A percentile compares a stretch with the other conserved stretches of the same genome.
phyloP scores from a whole-genome alignment of 2,888 invertebrate genomes.

The Nomada fabriciana region DNA sequence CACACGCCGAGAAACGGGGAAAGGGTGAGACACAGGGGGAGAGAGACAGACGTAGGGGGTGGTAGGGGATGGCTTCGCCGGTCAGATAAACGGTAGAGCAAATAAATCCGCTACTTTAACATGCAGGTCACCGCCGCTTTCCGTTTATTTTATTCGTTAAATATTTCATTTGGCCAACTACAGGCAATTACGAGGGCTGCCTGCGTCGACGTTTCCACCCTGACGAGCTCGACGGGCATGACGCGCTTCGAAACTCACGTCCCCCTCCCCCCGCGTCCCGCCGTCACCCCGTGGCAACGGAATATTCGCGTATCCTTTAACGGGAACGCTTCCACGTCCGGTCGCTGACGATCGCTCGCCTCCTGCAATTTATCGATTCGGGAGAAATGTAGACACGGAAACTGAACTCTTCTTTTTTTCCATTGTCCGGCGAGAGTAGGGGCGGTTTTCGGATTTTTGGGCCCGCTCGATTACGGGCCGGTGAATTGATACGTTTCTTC shows the following conservation, averaged over 20 bases:
- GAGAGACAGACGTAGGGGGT: background rate
- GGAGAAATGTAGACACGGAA: background rate
- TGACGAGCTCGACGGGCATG: conserved; percentile 54
- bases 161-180: conserved; percentile 83
- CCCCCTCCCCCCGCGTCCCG: background rate
- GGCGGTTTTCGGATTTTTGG: background rate
- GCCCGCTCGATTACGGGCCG: too few species aligned
- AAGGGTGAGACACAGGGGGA: conserved; percentile 1
- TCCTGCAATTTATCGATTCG: background rate
- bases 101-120: conserved; percentile 83
- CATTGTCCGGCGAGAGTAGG: too few species aligned
- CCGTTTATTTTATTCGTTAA: conserved; percentile 84
- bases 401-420: background rate
- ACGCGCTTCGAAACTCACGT: conserved; percentile 15
- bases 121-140: conserved; percentile 83
- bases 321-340: too few species aligned
- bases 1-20: conserved; percentile 59
- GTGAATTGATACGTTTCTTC: too few species aligned
- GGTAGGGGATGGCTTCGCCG: conserved; percentile 62
- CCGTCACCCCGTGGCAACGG: background rate
- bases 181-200: conserved; percentile 79
- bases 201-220: conserved; percentile 47
- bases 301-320: too few species aligned
- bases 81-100: conserved; percentile 79
- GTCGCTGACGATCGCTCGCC: too few species aligned